phyloP scores from a whole-genome alignment of 2,888 invertebrate genomes.

The Scaptomyza caliginosa region DNA sequence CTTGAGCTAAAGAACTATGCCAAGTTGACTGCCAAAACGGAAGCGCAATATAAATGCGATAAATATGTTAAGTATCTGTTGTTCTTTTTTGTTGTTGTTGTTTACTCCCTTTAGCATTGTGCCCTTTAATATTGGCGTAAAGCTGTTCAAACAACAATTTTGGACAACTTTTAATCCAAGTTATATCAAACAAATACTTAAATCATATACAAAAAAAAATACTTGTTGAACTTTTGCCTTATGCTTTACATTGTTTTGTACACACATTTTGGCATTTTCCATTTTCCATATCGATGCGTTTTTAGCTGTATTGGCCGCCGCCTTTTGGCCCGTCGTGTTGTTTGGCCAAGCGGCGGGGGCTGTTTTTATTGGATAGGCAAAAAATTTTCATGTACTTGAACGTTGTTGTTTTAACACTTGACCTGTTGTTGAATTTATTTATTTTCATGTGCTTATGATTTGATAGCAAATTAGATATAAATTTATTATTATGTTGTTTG shows the following conservation, averaged over 20 bases:
- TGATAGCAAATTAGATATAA: conserved; percentile 59
- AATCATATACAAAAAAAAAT: no score
- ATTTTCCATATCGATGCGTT: conserved; percentile 50
- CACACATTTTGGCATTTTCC: not conserved
- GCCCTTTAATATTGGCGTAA: no score
- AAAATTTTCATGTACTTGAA: conserved; percentile 53
- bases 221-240: not conserved
- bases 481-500: conserved; percentile 22
- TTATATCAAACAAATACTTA: no score
- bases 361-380: conserved; percentile 29
- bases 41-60: conserved; percentile 56
- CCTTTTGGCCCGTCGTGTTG: conserved; percentile 7
- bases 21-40: conserved; percentile 60
- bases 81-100: not conserved
- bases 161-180: no score
- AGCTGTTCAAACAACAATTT: no score
- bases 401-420: conserved; percentile 47
- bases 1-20: not conserved
- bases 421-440: conserved; percentile 59
- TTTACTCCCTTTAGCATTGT: no score
- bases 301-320: not conserved
- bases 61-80: conserved; percentile 33
- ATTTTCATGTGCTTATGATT: conserved; percentile 67
- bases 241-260: not conserved
- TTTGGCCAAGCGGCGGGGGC: conserved; percentile 37